Evolutionary conservation across 2,797 vertebrate species (phyloP).

Genomic region (Adrianichthys oophorus): DNA sequence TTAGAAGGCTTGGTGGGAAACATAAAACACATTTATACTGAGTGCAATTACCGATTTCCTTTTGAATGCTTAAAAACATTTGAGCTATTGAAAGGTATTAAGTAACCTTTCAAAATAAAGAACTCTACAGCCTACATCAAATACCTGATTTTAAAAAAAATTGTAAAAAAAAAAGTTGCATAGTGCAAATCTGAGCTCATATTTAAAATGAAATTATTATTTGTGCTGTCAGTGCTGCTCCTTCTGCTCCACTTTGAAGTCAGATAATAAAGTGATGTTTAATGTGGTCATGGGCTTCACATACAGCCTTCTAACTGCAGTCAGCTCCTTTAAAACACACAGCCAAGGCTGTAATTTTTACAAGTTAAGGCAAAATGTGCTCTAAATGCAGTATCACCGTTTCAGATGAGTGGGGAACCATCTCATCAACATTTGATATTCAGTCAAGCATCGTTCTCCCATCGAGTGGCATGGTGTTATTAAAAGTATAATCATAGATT

Average conservation of each 20-base stretch:
- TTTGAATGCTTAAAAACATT: too few species aligned
- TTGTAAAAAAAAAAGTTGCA: too few species aligned
- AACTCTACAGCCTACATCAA: too few species aligned
- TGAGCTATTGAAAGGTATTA: too few species aligned
- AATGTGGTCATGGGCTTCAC: conserved; percentile 80
- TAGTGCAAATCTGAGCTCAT: conserved; percentile 63
- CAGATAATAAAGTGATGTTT: conserved; percentile 80
- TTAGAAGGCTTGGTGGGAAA: too few species aligned
- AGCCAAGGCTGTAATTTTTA: conserved; percentile 83
- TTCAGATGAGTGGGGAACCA: conserved; percentile 74
- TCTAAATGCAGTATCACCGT: conserved; percentile 84
- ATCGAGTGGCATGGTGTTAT: conserved; percentile 67
- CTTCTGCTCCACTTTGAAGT: conserved; percentile 77
- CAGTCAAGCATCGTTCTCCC: conserved; percentile 61
- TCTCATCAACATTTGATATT: conserved; percentile 75
- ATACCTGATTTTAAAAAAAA: too few species aligned
- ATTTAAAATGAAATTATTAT: conserved; percentile 83
- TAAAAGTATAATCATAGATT: conserved; percentile 80
- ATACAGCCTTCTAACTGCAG: conserved; percentile 70
- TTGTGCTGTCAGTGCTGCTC: conserved; percentile 70
- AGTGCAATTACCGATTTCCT: too few species aligned
- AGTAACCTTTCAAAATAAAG: too few species aligned
- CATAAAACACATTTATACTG: too few species aligned
- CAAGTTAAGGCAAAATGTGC: conserved; percentile 83
- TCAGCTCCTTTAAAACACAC: conserved; percentile 79